Conservation (phyloP, 1,140 invertebrate genomes). For the Ceratina australensis region DNA sequence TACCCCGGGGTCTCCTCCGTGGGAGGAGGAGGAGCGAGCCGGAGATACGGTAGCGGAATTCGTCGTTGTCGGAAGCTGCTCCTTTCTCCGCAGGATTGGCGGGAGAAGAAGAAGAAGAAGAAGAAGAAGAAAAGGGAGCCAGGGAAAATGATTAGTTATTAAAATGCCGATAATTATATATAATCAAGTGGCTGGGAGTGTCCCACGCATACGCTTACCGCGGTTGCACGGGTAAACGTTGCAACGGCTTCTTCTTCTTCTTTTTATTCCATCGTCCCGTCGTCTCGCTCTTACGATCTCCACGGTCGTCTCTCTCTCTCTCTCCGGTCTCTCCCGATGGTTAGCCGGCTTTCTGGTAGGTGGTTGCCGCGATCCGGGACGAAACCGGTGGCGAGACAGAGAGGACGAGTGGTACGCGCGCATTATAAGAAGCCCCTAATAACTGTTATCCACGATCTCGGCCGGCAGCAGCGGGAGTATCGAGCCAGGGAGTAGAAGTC, state of each 20-base stretch:
- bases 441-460: conserved; percentile 79
- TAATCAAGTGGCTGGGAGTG: conserved; percentile 78
- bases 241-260: conserved; percentile 36
- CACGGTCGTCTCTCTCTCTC: neutral
- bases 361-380: conserved; percentile 68
- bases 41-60: conserved; percentile 75
- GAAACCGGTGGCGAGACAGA: conserved; percentile 26
- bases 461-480: conserved; percentile 43
- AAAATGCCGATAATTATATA: conserved; percentile 80
- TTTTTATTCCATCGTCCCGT: neutral
- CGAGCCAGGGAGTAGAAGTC: conserved; percentile 55
- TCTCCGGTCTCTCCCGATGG: conserved; percentile 26
- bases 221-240: conserved; percentile 59
- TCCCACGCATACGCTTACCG: conserved; percentile 73
- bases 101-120: conserved; percentile 45
- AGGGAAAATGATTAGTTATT: conserved; percentile 80
- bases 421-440: conserved; percentile 79
- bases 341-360: conserved; percentile 59
- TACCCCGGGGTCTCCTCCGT: too few relatives aligned
- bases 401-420: conserved; percentile 68
- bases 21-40: conserved; percentile 38
- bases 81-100: conserved; percentile 74
- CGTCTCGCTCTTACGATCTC: neutral
- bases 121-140: conserved; percentile 65
- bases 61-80: conserved; percentile 73